Evolutionary conservation across 2,797 vertebrate species (phyloP).

Genomic region (Acipenser oxyrinchus): DNA sequence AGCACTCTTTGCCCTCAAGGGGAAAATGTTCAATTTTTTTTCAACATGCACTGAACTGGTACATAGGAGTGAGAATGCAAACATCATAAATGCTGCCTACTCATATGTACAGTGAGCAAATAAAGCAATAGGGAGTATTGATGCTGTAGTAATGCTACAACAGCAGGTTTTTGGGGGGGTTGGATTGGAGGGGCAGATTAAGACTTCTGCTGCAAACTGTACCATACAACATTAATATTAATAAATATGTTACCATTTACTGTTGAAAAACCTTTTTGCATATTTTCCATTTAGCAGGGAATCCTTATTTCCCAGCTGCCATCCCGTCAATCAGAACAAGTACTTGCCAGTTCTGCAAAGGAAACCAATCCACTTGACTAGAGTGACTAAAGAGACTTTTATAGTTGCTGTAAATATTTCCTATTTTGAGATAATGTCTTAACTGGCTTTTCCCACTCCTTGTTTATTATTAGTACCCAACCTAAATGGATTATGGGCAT

Average conservation of each 20-base stretch:
- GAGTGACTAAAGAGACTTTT: constrained; percentile 55
- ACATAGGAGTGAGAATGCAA: constrained; percentile 61
- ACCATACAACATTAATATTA: too few relatives aligned
- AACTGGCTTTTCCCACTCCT: neutral
- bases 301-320: constrained; percentile 72
- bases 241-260: too few relatives aligned
- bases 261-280: too few relatives aligned
- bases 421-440: constrained; percentile 27
- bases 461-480: neutral
- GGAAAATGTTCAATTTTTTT: constrained; percentile 71
- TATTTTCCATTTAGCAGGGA: constrained; percentile 56
- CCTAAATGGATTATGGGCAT: neutral
- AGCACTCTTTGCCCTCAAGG: constrained; percentile 77
- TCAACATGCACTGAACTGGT: constrained; percentile 68
- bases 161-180: too few relatives aligned
- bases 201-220: too few relatives aligned
- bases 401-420: constrained; percentile 46
- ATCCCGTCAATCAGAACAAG: constrained; percentile 63
- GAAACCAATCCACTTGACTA: constrained; percentile 63
- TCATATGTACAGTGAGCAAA: constrained; percentile 58
- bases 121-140: constrained; percentile 49
- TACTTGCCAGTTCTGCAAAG: constrained; percentile 58
- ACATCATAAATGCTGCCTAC: constrained; percentile 50
- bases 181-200: too few relatives aligned
- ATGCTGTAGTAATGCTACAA: too few relatives aligned